Evolutionary conservation across 2,888 invertebrate genomes (phyloP).

Genomic region (Cerceris ruficornis): DNA sequence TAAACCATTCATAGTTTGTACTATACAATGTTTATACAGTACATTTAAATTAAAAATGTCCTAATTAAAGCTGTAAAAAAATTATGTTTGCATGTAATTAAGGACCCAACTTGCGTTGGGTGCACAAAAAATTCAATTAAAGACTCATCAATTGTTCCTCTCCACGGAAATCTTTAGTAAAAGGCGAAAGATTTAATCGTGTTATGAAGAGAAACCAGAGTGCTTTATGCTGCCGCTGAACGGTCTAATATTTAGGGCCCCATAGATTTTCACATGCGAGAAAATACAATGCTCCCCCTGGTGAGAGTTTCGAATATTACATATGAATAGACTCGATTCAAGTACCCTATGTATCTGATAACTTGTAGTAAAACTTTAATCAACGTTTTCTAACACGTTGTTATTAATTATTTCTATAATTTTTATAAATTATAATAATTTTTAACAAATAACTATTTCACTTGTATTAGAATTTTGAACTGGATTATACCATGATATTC

Average conservation of each 20-base stretch:
- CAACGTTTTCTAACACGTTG: too few relatives aligned
- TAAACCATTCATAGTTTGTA: too few relatives aligned
- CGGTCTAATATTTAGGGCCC: neutral
- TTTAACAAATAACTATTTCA: too few relatives aligned
- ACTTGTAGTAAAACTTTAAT: too few relatives aligned
- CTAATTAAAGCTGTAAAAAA: neutral
- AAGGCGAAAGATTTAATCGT: slow-evolving; percentile 82
- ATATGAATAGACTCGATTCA: neutral
- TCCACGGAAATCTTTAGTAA: slow-evolving; percentile 82
- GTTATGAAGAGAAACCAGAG: slow-evolving; percentile 81
- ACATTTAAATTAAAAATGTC: too few relatives aligned
- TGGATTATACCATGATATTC: too few relatives aligned
- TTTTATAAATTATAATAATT: too few relatives aligned
- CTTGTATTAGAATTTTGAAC: too few relatives aligned
- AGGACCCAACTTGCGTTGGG: slow-evolving; percentile 62
- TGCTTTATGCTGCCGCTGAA: neutral
- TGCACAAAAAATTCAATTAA: slow-evolving; percentile 70
- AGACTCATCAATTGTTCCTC: slow-evolving; percentile 78
- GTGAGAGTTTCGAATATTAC: neutral
- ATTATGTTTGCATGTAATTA: slow-evolving; percentile 35
- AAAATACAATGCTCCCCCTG: slow-evolving; percentile 19
- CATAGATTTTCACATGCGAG: slow-evolving; percentile 2
- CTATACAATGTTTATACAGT: too few relatives aligned
- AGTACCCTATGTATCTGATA: neutral
- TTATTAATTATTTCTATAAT: too few relatives aligned